Evolutionary conservation across 2,888 invertebrate species (phyloP).

Genomic region (Aricia artaxerxes): DNA sequence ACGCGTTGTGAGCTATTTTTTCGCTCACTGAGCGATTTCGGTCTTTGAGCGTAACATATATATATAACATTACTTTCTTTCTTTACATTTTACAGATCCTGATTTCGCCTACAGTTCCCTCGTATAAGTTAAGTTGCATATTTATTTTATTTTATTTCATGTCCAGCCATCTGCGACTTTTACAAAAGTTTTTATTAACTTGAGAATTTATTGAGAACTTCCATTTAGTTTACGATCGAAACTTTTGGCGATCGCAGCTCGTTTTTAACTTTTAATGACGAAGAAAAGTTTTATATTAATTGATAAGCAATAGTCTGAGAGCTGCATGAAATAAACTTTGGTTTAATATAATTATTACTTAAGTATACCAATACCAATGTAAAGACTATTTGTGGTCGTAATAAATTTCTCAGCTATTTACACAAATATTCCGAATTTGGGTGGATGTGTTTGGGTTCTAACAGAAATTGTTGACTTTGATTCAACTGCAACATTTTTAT

Average conservation of each 20-base stretch:
- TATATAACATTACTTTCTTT: background rate
- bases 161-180: conserved; percentile 6
- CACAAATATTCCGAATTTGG: background rate
- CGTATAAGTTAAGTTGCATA: background rate
- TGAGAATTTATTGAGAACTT: conserved; percentile 9
- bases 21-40: too few species aligned
- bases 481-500: too few species aligned
- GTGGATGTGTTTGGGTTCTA: background rate
- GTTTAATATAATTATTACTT: background rate
- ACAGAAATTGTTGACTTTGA: too few species aligned
- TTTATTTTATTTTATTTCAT: conserved; percentile 9
- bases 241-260: conserved; percentile 22
- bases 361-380: background rate
- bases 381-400: background rate
- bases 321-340: background rate
- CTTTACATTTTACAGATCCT: background rate
- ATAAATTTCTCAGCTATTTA: background rate
- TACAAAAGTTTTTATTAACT: conserved; percentile 11
- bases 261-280: conserved; percentile 17
- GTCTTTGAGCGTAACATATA: too few species aligned
- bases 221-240: conserved; percentile 17
- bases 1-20: too few species aligned
- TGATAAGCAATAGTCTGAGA: background rate
- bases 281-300: background rate
- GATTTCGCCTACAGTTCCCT: background rate